These are phyloP conservation scores for Sebastiscus tertius DNA, from an alignment of 2,797 vertebrate species.

Conservation along the genomic window DNA sequence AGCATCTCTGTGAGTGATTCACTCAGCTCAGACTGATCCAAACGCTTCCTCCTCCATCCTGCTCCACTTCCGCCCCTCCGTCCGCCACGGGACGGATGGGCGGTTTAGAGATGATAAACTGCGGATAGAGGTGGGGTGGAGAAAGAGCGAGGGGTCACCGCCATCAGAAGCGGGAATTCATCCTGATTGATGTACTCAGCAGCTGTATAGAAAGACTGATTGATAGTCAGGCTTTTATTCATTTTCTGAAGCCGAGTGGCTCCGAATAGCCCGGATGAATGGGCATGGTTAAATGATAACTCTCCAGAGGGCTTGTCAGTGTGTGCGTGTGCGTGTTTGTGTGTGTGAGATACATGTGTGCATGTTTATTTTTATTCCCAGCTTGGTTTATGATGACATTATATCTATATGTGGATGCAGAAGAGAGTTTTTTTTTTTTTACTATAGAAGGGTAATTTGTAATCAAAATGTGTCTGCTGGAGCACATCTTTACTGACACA, in stretches of 20 bases:
- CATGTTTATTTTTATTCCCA: constrained; percentile 16
- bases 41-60: constrained; percentile 33
- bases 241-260: constrained; percentile 43
- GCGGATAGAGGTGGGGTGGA: constrained; percentile 31
- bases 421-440: constrained; percentile 11
- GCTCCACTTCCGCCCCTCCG: constrained; percentile 7
- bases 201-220: constrained; percentile 54
- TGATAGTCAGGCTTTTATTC: constrained; percentile 47
- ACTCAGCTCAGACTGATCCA: constrained; percentile 37
- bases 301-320: constrained; percentile 26
- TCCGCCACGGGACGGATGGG: constrained; percentile 34
- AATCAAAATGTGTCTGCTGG: constrained; percentile 38
- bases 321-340: not conserved
- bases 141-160: constrained; percentile 25
- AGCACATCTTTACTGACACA: constrained; percentile 12
- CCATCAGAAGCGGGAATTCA: constrained; percentile 42
- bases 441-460: constrained; percentile 34
- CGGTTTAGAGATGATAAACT: constrained; percentile 41
- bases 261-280: constrained; percentile 40
- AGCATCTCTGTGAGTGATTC: constrained; percentile 61
- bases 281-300: constrained; percentile 32
- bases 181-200: constrained; percentile 43
- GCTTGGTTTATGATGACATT: constrained; percentile 32
- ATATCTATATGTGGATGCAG: constrained; percentile 26
- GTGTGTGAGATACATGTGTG: constrained; percentile 9